Base-by-base conservation (phyloP, 2,888 invertebrate species). In the Chloromyia formosa region DNA sequence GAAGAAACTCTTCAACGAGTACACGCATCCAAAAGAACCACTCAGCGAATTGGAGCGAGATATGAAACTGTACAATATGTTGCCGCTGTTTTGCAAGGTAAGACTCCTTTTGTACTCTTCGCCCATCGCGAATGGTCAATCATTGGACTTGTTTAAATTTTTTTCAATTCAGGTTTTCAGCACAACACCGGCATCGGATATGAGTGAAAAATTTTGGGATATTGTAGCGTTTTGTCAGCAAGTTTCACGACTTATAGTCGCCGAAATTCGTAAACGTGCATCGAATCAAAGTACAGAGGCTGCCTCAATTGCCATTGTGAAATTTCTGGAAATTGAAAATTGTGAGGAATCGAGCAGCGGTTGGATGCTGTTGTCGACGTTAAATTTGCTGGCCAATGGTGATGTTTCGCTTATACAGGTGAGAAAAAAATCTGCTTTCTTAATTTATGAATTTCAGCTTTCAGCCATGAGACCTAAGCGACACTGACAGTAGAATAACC, bases 141-240 rank as follows among this genome's bases (percentile, higher is more conserved):
- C 10, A 7, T 12, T 12, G 2, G 3, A 7, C 16, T 3, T 3
- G 2, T 3, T n/a, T 49, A 49, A 5, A 5, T 49, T 49, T 69
- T 35, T 75, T 12, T 35, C 42, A n/a, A 23, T 27, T 61, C 82
- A 97, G 96, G 96, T 97, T 71, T 97, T 97, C 87, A 95, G 95
- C 78, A 91, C 94, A 78, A 94, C 95, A 83, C 95, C 96, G 75
- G 92, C 96, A n/a, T 92, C 93, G 82, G 97, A 98, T 82, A 95
- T 98, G 94, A 94, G 94, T 83, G 96, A 96, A 84, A 97, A 97
- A 85, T 98, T 98, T 87, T 95, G 96, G 90, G 98, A 98, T 84
- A 94, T 97, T 79, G 87, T 96, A 74, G 93, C 95, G 78, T 98
- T 98, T 84, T 95, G 95, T 81, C 95, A 95, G 83, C 95, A 96